phyloP scores from a whole-genome alignment of 1,140 invertebrate genomes.

The Bemisia tabaci region DNA sequence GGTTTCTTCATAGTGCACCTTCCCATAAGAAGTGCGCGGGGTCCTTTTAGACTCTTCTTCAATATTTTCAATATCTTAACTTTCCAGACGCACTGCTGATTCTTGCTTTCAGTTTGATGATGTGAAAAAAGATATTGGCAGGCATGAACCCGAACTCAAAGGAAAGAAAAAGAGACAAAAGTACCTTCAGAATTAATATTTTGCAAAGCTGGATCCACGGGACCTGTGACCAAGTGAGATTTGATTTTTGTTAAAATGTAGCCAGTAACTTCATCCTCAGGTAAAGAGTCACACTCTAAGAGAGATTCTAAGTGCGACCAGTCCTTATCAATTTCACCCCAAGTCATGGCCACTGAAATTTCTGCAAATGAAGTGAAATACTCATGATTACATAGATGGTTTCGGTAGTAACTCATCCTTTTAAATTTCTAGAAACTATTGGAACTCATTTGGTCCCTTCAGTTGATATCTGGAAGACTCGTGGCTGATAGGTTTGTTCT shows the following conservation, averaged over 20 bases:
- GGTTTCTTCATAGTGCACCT: too few relatives aligned
- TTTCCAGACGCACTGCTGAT: too few relatives aligned
- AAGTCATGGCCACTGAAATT: slow-evolving; percentile 70
- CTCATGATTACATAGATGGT: not conserved
- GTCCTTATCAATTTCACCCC: slow-evolving; percentile 74
- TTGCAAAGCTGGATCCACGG: not conserved
- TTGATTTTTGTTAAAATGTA: slow-evolving; percentile 96
- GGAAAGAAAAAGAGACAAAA: too few relatives aligned
- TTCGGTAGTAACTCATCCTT: too few relatives aligned
- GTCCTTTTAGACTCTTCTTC: too few relatives aligned
- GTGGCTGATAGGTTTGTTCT: slow-evolving; percentile 16
- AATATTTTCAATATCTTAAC: too few relatives aligned
- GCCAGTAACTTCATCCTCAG: slow-evolving; percentile 84
- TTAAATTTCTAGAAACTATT: too few relatives aligned
- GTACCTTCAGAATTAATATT: slow-evolving; percentile 15
- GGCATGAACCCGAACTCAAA: too few relatives aligned
- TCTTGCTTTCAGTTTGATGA: too few relatives aligned
- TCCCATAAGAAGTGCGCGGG: too few relatives aligned
- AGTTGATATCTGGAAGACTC: slow-evolving; percentile 5
- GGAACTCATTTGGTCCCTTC: not conserved
- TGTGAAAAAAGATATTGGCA: too few relatives aligned
- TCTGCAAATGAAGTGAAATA: slow-evolving; percentile 40
- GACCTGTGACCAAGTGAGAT: slow-evolving; percentile 59
- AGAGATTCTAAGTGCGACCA: slow-evolving; percentile 91
- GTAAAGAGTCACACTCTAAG: slow-evolving; percentile 83